Evolutionary conservation across 2,888 invertebrate species (phyloP), one percentile per base, ranked within the genome.

Genomic region (Scaptomyza reducta): DNA sequence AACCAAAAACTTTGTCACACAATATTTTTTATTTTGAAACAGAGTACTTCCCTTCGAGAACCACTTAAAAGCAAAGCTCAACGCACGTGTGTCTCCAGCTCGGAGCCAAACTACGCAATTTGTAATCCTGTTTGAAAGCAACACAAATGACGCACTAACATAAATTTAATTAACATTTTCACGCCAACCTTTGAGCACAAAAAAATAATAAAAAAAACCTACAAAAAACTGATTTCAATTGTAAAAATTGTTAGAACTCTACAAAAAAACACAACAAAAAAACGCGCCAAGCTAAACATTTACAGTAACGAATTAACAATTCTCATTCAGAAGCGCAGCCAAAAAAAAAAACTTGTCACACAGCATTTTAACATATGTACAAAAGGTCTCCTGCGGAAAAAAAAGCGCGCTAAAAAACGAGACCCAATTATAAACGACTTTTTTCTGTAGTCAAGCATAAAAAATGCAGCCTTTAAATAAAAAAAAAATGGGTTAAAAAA

Each of bases 391-490:
- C 51, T 56, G 57, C 66, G 51, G 61, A 51, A 46, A 56, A 51
- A 35, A 75, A 70, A 44, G 33, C 56, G 61, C 49, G 53, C 51
- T 49, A 41, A 75, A 76, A 74, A 73, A 60, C 29, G 62, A 58
- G 50, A 61, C 70, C 75, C 77, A 88, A 85, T 87, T 88, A 85
- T 70, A 87, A 84, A 87, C 74, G 82, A 84, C 74, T 87, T 83
- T 83, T 80, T 79, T 62, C 67, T 70, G 77, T 79, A 86, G 66
- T 70, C 87, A 77, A 78, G 81, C 79, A 79, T 73, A 84, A 79
- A 79, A 79, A 85, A 85, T 74, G 53, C 71, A 56, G 60, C 66
- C 68, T 64, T 57, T 1, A 40, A 70, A 38, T 71, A 82, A 79
- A 76, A 38, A 38, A 38, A 38, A 79, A 76, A 79, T 72, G 71